Evolutionary conservation across 2,113 vertebrate genomes (phyloP).

Genomic region (Noturus placidus): DNA sequence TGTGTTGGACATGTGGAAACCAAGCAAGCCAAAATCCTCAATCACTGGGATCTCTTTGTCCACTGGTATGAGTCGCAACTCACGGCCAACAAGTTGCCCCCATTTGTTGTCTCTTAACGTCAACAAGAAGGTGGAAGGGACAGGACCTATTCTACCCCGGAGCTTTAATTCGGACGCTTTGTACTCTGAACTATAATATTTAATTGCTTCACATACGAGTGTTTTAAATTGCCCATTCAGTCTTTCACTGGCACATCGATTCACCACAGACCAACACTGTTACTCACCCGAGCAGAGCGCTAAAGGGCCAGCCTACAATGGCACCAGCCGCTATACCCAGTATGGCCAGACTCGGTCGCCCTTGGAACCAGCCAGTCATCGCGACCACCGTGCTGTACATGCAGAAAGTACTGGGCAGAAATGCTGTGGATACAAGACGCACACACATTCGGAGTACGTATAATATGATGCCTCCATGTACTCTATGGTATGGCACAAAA

Average conservation of each 20-base stretch:
- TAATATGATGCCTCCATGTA: neutral
- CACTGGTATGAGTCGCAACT: no score
- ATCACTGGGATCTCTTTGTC: no score
- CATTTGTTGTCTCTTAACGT: no score
- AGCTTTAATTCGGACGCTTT: no score
- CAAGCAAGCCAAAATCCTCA: no score
- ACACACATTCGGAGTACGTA: neutral
- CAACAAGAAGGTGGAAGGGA: no score
- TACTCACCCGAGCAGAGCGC: slow-evolving; percentile 87
- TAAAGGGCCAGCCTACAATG: slow-evolving; percentile 94
- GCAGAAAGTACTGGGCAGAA: slow-evolving; percentile 94
- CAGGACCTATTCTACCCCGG: no score
- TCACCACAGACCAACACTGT: neutral
- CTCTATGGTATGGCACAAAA: neutral
- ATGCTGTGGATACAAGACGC: slow-evolving; percentile 72
- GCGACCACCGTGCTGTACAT: slow-evolving; percentile 94
- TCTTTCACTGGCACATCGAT: neutral
- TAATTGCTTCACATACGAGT: neutral
- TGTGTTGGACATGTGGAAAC: no score
- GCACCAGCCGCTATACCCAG: slow-evolving; percentile 87
- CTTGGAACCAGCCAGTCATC: slow-evolving; percentile 97
- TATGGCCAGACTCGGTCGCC: slow-evolving; percentile 83
- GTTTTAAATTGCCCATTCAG: neutral
- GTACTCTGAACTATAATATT: neutral
- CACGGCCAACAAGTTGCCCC: no score